A percentile compares a stretch with the other conserved stretches of the same genome.
Conservation (phyloP, 2,888 invertebrate genomes). For the Hoplodrina ambigua region DNA sequence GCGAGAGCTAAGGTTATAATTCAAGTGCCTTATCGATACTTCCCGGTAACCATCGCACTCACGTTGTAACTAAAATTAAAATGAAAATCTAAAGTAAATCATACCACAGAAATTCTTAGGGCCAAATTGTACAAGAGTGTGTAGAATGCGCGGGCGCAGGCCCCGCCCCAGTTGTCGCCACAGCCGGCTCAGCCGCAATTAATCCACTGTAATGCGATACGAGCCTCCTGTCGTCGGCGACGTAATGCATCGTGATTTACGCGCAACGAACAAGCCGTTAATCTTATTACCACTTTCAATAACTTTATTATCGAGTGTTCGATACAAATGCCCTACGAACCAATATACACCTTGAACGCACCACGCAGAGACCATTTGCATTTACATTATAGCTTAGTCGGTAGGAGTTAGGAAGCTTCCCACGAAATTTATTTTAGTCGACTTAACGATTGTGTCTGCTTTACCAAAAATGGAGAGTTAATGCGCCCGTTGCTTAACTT, state of each 20-base stretch:
- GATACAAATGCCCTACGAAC: constrained; percentile 73
- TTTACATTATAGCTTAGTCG: constrained; percentile 66
- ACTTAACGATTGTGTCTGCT: constrained; percentile 84
- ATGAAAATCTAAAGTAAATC: constrained; percentile 47
- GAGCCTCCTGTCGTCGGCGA: constrained; percentile 86
- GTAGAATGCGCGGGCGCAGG: constrained; percentile 71
- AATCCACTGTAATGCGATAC: constrained; percentile 89
- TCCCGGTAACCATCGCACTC: constrained; percentile 73
- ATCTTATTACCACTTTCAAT: constrained; percentile 90
- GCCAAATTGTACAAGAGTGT: constrained; percentile 54
- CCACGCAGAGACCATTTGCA: constrained; percentile 76
- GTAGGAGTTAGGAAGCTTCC: constrained; percentile 82
- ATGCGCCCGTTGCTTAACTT: constrained; percentile 78
- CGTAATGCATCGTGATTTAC: constrained; percentile 90
- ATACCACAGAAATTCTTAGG: constrained; percentile 39
- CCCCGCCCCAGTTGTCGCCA: constrained; percentile 79
- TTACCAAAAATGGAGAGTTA: constrained; percentile 83
- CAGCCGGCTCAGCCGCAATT: constrained; percentile 83
- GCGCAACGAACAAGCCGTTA: constrained; percentile 85
- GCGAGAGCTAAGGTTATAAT: constrained; percentile 77
- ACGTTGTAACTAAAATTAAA: constrained; percentile 70
- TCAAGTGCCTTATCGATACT: constrained; percentile 78
- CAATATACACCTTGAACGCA: constrained; percentile 80
- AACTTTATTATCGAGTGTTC: constrained; percentile 87
- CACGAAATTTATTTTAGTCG: constrained; percentile 87